Percentiles rank a stretch among this genome's conserved stretches.
Evolutionary conservation across 2,888 invertebrate species (phyloP).

Genomic region (Agapostemon virescens): DNA sequence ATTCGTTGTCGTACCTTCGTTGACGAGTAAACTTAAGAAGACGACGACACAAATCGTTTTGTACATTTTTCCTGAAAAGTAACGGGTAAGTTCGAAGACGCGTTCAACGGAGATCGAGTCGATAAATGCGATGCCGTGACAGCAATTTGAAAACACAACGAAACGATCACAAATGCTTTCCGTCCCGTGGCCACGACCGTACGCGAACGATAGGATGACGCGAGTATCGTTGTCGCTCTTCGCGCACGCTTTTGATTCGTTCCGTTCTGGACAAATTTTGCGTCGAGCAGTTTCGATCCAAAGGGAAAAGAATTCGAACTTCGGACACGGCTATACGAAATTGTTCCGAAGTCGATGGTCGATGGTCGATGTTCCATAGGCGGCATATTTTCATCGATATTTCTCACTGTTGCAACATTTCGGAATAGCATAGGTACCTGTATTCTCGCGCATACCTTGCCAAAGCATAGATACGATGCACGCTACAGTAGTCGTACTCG

Average conservation of each 20-base stretch:
- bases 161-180: neutral
- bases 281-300: neutral
- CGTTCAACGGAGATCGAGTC: neutral
- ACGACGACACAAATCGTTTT: constrained; percentile 39
- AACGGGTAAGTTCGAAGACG: neutral
- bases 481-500: too few species aligned
- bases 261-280: neutral
- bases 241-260: neutral
- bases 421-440: too few species aligned
- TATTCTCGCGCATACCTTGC: too few species aligned
- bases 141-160: constrained; percentile 4
- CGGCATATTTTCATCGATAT: too few species aligned
- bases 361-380: too few species aligned
- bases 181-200: too few species aligned
- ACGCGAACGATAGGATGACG: neutral
- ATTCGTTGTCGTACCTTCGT: constrained; percentile 57
- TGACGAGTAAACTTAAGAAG: constrained; percentile 43
- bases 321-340: too few species aligned
- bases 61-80: constrained; percentile 29
- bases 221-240: neutral
- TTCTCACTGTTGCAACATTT: too few species aligned
- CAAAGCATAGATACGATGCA: too few species aligned
- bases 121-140: neutral
- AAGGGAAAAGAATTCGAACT: neutral
- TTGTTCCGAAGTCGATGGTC: too few species aligned